Base-by-base conservation (phyloP, 2,113 vertebrate genomes). In the Callithrix jacchus region DNA sequence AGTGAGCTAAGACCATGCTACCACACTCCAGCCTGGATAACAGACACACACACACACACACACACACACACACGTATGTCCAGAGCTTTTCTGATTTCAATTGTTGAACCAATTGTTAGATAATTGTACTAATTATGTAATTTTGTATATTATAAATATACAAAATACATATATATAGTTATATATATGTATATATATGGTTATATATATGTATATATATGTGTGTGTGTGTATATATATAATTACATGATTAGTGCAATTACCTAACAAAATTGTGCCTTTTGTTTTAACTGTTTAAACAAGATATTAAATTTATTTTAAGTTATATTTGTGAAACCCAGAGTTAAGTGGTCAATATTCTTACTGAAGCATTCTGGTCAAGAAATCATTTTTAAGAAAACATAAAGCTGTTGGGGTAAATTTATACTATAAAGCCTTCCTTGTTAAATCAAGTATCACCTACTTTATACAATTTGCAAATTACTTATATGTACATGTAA, bases 301-400 rank as follows among this genome's bases (percentile, higher is more conserved):
- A 82, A 95, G 30, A 86, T 42, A 42, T 1, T 94, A 52, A 93
- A 83, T 95, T 94, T 76, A 92, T 64, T 52, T 92, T 91, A 88
- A 93, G 80, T 61, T 90, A 83, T 12, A 89, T 68, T 89, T 89
- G 86, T 74, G n/a, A 82, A 85, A 93, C 49, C 18, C 92, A 93
- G 37, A 89, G 17, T 61, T 64, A 47, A 25, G 5, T 54, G 70
- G 83, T 84, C 30, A 87, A 68, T 77, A 35, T 90, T 84, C 25
- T 76, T 94, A 89, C 25, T 95, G 37, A 87, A 85, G 40, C 18
- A 94, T 81, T 73, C 14, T 40, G 45, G 88, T 77, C 18, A 85
- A 88, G 23, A 87, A 68, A 68, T 37, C 25, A 77, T 73, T 90
- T 93, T 96, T 70, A 96, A 93, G n/a, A 42, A 40, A 25, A 9